Evolutionary conservation across 2,797 vertebrate species (phyloP).

Genomic region (Spinibarbus caldwelli): DNA sequence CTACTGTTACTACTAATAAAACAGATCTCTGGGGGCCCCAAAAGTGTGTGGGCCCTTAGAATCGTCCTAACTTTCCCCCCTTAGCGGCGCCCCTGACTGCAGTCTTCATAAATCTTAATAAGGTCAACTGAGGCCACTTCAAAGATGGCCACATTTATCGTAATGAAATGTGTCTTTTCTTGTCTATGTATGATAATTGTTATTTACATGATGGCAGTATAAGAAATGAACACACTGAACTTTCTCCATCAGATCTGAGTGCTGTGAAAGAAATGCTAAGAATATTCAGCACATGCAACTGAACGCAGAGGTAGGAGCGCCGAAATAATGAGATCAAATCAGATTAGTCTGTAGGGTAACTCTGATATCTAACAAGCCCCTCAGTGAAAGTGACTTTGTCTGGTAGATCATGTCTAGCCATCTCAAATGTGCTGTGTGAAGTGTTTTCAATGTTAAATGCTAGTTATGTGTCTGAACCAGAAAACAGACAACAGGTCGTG

Average conservation of each 20-base stretch:
- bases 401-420: background rate
- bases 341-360: slow-evolving; percentile 12
- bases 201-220: background rate
- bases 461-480: background rate
- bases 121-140: background rate
- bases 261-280: background rate
- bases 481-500: background rate
- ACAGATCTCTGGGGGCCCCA: too few species aligned
- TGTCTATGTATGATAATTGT: background rate
- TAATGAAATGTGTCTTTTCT: background rate
- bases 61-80: too few species aligned
- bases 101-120: background rate
- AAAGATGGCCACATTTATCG: background rate
- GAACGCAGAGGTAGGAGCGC: background rate
- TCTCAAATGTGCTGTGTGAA: background rate
- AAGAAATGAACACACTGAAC: background rate
- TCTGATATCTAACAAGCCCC: slow-evolving; percentile 17
- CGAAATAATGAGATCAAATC: slow-evolving; percentile 15
- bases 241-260: too few species aligned
- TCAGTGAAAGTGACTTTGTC: slow-evolving; percentile 21
- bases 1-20: too few species aligned
- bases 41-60: too few species aligned
- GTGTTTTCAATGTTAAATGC: background rate
- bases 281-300: background rate
- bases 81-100: too few species aligned